Conservation (phyloP, 2,888 invertebrate species). For the Lacanobia oleracea region DNA sequence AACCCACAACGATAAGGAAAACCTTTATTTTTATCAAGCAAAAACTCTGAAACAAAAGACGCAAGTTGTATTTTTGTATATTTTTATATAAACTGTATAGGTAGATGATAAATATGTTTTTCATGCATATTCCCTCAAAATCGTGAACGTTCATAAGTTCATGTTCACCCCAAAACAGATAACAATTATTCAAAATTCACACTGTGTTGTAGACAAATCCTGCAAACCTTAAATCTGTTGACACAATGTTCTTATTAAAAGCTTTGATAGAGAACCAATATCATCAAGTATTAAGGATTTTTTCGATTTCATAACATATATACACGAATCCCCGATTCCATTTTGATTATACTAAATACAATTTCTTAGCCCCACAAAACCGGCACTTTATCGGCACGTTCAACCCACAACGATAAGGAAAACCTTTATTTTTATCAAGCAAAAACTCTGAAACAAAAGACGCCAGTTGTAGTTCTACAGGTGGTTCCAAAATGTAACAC, state of each 20-base stretch:
- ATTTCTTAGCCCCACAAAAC: background rate
- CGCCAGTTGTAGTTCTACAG: conserved; percentile 32
- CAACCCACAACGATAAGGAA: conserved; percentile 9
- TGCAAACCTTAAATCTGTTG: background rate
- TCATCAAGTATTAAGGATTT: background rate
- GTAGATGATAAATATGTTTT: too few species aligned
- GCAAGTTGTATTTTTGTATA: too few species aligned
- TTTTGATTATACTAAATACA: background rate
- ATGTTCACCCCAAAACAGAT: too few species aligned
- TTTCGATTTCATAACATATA: background rate
- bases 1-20: conserved; percentile 18
- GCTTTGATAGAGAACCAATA: background rate
- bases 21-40: conserved; percentile 48
- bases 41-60: conserved; percentile 36
- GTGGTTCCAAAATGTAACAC: conserved; percentile 40
- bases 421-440: conserved; percentile 50
- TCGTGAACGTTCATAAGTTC: too few species aligned
- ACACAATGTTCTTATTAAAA: background rate
- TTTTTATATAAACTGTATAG: too few species aligned
- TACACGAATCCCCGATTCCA: background rate
- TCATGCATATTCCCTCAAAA: too few species aligned
- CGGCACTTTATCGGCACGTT: conserved; percentile 10
- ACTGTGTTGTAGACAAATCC: background rate
- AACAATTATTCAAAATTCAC: background rate
- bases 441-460: conserved; percentile 37